Evolutionary conservation across 2,797 vertebrate species (phyloP).

Genomic region (Bovichtus diacanthus): DNA sequence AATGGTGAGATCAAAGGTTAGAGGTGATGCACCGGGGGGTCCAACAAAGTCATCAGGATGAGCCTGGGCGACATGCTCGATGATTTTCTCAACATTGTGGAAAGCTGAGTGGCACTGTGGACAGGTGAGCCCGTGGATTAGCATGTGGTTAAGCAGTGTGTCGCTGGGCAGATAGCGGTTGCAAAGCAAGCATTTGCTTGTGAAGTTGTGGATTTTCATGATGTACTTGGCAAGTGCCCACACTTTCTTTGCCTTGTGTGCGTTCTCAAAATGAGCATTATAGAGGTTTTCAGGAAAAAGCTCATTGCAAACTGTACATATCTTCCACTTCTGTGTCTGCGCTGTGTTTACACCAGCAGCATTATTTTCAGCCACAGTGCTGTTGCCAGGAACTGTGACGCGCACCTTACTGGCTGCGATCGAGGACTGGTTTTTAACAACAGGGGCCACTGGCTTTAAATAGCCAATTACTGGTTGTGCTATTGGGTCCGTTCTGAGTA

Average conservation of each 20-base stretch:
- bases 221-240: constrained; percentile 98
- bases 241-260: constrained; percentile 97
- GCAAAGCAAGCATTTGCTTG: constrained; percentile 99
- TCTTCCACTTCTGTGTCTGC: constrained; percentile 99
- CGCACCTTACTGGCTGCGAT: constrained; percentile 82
- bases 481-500: constrained; percentile 87
- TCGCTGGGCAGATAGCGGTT: constrained; percentile 97
- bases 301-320: constrained; percentile 99
- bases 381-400: constrained; percentile 83
- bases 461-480: constrained; percentile 92
- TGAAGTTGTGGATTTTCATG: constrained; percentile 99
- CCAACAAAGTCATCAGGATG: constrained; percentile 92
- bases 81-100: constrained; percentile 97
- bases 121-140: constrained; percentile 97
- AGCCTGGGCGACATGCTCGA: constrained; percentile 91
- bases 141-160: constrained; percentile 97
- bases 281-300: constrained; percentile 98
- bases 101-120: constrained; percentile 96
- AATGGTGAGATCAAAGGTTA: constrained; percentile 96
- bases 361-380: constrained; percentile 80
- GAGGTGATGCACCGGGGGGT: constrained; percentile 91
- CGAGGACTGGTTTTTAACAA: constrained; percentile 85
- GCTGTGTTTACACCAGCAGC: constrained; percentile 83
- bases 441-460: constrained; percentile 88
- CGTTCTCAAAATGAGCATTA: constrained; percentile 96